phyloP scores from a whole-genome alignment of 1,140 invertebrate genomes.

The Reticulitermes speratus region DNA sequence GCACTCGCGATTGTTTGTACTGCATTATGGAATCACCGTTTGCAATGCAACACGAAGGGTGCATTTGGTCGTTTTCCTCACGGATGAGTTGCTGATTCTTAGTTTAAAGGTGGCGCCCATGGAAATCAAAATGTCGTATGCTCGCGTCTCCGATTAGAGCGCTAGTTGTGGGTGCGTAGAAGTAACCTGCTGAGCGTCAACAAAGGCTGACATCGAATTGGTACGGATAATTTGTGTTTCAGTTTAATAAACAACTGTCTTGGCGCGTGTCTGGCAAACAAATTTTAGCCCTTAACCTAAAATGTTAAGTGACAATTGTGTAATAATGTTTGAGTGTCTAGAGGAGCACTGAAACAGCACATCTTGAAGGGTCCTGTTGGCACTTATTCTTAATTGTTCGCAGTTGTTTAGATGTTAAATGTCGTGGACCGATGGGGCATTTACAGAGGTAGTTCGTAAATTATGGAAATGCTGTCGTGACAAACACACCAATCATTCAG shows the following conservation, averaged over 20 bases:
- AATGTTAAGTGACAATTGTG: not conserved
- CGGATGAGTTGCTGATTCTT: not conserved
- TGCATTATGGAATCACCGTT: too few relatives aligned
- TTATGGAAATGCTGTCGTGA: not conserved
- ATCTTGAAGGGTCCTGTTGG: not conserved
- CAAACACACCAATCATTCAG: too few relatives aligned
- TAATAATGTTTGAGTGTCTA: not conserved
- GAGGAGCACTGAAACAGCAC: not conserved
- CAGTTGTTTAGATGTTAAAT: not conserved
- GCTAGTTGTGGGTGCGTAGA: not conserved
- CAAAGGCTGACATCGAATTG: not conserved
- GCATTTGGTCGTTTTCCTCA: too few relatives aligned
- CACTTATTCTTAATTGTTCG: not conserved
- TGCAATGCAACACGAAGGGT: too few relatives aligned
- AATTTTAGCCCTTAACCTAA: not conserved
- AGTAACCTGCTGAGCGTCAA: not conserved
- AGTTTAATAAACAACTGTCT: not conserved
- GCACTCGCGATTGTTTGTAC: too few relatives aligned
- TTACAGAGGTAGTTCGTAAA: not conserved
- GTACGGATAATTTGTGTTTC: not conserved
- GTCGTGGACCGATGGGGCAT: not conserved
- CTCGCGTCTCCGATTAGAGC: not conserved
- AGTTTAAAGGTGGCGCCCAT: not conserved
- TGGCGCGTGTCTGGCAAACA: not conserved
- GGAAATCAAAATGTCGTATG: not conserved